Evolutionary conservation across 2,113 vertebrate genomes (phyloP).

Genomic region (Seriola dumerili): DNA sequence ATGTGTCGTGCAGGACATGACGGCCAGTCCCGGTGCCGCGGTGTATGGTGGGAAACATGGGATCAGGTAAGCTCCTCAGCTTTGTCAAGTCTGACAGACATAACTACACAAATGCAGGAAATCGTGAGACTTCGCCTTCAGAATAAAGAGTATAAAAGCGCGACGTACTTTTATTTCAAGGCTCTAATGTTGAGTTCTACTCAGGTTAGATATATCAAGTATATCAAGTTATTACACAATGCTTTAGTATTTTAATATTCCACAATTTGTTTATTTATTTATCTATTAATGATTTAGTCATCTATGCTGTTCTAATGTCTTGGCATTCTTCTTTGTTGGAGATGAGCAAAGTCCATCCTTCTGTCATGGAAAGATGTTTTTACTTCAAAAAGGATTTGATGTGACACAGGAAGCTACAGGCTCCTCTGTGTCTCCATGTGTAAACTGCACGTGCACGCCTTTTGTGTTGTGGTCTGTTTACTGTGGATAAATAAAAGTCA

Average conservation of each 20-base stretch:
- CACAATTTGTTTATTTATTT: not conserved
- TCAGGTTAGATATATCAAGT: no score
- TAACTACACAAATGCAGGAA: conserved; percentile 17
- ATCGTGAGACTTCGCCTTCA: not conserved
- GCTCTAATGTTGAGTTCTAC: no score
- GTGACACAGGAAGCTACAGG: no score
- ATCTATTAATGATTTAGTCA: not conserved
- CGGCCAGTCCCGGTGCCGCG: conserved; percentile 50
- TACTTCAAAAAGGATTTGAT: no score
- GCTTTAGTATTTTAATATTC: not conserved
- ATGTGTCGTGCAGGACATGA: conserved; percentile 17
- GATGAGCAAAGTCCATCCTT: no score
- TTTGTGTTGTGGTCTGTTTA: no score
- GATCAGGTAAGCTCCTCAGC: conserved; percentile 79
- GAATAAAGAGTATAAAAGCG: conserved; percentile 30
- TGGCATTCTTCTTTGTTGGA: no score
- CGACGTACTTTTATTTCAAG: no score
- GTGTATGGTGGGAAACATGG: conserved; percentile 76
- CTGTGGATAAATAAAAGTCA: no score
- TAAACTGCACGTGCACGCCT: no score
- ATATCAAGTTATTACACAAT: not conserved
- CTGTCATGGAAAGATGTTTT: no score
- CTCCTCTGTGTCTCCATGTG: no score
- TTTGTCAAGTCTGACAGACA: not conserved
- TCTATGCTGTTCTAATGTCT: not conserved